Evolutionary conservation across 2,888 invertebrate genomes (phyloP).

Genomic region (Brenthis daphne): DNA sequence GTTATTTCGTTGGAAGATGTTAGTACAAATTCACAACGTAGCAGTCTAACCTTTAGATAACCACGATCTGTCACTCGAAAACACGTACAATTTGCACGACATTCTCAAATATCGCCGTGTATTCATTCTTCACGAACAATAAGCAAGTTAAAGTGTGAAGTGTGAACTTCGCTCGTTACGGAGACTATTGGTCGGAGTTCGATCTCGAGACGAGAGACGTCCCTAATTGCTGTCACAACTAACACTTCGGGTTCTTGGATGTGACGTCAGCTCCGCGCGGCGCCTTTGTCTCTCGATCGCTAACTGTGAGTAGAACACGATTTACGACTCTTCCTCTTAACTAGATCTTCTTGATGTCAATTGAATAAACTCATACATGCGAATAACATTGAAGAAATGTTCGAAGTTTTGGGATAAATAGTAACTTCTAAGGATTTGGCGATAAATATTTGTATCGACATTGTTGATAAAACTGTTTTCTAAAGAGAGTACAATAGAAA

Average conservation of each 20-base stretch:
- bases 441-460: too few relatives aligned
- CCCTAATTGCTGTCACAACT: constrained; percentile 36
- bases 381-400: too few relatives aligned
- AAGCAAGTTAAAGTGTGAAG: constrained; percentile 25
- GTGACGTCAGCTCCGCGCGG: background rate
- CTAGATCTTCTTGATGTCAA: background rate
- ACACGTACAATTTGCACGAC: background rate
- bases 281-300: background rate
- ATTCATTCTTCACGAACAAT: constrained; percentile 9
- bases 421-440: too few relatives aligned
- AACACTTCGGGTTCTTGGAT: constrained; percentile 23
- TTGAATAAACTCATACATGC: background rate
- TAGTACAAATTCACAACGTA: too few relatives aligned
- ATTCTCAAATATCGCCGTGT: constrained; percentile 7
- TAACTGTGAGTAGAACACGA: too few relatives aligned
- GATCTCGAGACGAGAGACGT: constrained; percentile 29
- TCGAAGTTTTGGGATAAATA: too few relatives aligned
- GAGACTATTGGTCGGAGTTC: constrained; percentile 21
- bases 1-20: too few relatives aligned
- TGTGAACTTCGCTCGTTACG: constrained; percentile 32
- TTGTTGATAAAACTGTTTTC: too few relatives aligned
- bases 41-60: too few relatives aligned
- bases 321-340: background rate
- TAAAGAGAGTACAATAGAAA: too few relatives aligned
- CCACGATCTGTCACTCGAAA: background rate